Evolutionary conservation across 2,888 invertebrate species (phyloP).

Genomic region (Stomorhina lunata): DNA sequence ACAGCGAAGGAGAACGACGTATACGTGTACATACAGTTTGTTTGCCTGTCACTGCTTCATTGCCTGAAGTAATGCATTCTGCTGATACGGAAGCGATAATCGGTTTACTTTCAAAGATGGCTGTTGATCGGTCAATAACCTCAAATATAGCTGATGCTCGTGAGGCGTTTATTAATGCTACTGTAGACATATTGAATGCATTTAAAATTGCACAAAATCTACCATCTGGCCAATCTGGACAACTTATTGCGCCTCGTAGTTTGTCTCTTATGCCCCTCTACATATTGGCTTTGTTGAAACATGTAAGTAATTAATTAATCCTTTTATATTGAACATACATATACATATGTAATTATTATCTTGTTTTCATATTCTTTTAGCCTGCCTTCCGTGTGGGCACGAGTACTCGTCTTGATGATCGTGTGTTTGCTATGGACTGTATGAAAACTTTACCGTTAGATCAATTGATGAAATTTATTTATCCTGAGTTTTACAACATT

Average conservation of each 20-base stretch:
- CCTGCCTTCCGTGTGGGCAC: slow-evolving; percentile 93
- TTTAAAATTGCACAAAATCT: slow-evolving; percentile 85
- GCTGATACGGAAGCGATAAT: slow-evolving; percentile 97
- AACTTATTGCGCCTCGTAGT: slow-evolving; percentile 88
- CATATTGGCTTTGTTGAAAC: slow-evolving; percentile 93
- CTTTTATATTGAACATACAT: background rate
- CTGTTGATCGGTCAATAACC: slow-evolving; percentile 93
- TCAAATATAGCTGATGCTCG: slow-evolving; percentile 95
- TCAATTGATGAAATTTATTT: slow-evolving; percentile 90
- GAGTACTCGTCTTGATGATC: slow-evolving; percentile 94
- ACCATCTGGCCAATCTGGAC: slow-evolving; percentile 82
- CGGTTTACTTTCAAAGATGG: slow-evolving; percentile 97
- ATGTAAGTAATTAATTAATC: slow-evolving; percentile 85
- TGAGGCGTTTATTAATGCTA: slow-evolving; percentile 97
- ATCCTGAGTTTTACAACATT: slow-evolving; percentile 95
- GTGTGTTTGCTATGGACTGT: slow-evolving; percentile 95
- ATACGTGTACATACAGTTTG: slow-evolving; percentile 99
- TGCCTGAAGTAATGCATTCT: slow-evolving; percentile 91
- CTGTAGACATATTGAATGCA: slow-evolving; percentile 91
- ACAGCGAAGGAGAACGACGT: slow-evolving; percentile 95
- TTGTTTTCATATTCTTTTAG: slow-evolving; percentile 80
- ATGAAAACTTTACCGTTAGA: slow-evolving; percentile 93
- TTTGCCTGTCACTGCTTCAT: slow-evolving; percentile 91
- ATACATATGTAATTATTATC: background rate
- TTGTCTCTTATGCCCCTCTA: slow-evolving; percentile 92